These are phyloP conservation scores for Lysandra coridon DNA, from an alignment of 2,888 invertebrate species.

Conservation along the genomic window DNA sequence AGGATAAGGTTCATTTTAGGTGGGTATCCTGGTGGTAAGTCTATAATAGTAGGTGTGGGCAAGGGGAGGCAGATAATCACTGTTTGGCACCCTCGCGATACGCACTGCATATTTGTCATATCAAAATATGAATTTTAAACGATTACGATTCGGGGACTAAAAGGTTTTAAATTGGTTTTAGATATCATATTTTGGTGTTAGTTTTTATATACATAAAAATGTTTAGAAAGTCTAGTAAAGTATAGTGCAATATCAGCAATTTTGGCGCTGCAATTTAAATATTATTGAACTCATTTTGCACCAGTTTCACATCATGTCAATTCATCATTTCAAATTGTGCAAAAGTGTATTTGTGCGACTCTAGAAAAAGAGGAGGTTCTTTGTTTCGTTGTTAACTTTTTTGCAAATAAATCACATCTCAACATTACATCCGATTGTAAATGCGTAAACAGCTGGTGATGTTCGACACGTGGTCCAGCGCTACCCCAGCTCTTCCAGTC, in stretches of 20 bases:
- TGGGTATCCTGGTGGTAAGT: background rate
- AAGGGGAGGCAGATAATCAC: slow-evolving; percentile 43
- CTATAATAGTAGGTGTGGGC: slow-evolving; percentile 39
- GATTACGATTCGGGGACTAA: background rate
- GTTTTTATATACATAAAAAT: too few species aligned
- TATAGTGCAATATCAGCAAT: too few species aligned
- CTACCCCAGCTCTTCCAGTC: slow-evolving; percentile 44
- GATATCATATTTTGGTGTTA: too few species aligned
- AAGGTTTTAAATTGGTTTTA: slow-evolving; percentile 35
- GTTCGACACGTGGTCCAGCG: slow-evolving; percentile 44
- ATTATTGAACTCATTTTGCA: too few species aligned
- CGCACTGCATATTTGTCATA: slow-evolving; percentile 17
- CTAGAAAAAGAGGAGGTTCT: too few species aligned
- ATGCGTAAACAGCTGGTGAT: background rate
- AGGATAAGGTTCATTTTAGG: background rate
- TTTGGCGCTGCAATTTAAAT: too few species aligned
- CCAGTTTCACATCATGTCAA: too few species aligned
- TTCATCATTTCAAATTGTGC: too few species aligned
- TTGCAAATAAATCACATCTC: slow-evolving; percentile 18
- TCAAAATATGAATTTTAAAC: slow-evolving; percentile 17
- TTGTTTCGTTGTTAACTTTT: background rate
- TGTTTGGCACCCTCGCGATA: slow-evolving; percentile 41
- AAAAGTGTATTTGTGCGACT: too few species aligned
- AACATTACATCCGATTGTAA: background rate
- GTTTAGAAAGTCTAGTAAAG: slow-evolving; percentile 22